These are phyloP conservation scores for Umimayanthus chanpuru DNA, from an alignment of 92 coral and sea anemone species.

Conservation along the genomic window DNA sequence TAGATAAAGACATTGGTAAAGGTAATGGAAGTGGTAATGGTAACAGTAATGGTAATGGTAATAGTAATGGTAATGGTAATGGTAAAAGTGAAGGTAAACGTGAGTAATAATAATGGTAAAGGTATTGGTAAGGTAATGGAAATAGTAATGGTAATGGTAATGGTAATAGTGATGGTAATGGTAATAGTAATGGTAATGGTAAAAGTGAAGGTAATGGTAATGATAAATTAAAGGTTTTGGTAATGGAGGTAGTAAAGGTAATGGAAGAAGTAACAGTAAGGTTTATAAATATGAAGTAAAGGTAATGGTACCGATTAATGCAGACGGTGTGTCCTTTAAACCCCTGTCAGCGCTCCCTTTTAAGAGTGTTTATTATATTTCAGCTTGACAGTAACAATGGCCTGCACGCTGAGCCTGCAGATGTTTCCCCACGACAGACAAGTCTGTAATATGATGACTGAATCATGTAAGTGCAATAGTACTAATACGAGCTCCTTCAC, in stretches of 20 bases:
- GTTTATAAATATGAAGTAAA: neutral
- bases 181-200: neutral
- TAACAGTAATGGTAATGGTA: no score
- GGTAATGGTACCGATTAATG: no score
- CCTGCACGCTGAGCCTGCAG: conserved; percentile 89
- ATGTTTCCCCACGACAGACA: conserved; percentile 95
- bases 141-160: neutral
- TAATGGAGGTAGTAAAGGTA: no score
- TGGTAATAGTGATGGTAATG: neutral
- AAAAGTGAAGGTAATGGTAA: no score
- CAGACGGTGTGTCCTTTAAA: neutral
- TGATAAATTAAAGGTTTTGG: no score
- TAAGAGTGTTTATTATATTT: neutral
- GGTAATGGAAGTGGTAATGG: no score
- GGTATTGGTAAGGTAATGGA: no score
- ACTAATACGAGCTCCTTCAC: no score
- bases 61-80: no score
- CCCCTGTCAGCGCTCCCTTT: neutral
- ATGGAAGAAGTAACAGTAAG: neutral
- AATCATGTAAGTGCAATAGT: conserved; percentile 79
- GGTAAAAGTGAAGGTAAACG: no score
- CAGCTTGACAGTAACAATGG: conserved; percentile 95
- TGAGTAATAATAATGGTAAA: no score
- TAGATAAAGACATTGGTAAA: no score
- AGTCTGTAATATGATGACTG: conserved; percentile 82